phyloP scores from a whole-genome alignment of 2,113 vertebrate species.

The Grantiella picta region DNA sequence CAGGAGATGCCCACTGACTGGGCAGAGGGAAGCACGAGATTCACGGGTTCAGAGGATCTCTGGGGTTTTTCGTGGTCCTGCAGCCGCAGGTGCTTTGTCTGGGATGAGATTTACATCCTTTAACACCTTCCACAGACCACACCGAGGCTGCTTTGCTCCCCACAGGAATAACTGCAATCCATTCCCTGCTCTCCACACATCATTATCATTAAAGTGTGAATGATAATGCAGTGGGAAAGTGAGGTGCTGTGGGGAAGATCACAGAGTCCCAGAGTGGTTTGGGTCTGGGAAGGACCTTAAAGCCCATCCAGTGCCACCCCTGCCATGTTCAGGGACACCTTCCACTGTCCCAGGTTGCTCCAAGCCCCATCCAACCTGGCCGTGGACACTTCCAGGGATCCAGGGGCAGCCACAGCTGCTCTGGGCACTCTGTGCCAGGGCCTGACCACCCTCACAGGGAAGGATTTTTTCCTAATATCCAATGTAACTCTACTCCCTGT shows the following conservation, averaged over 20 bases:
- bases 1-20: not conserved
- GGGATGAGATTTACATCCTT: not conserved
- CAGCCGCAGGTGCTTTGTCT: not conserved
- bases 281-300: not conserved
- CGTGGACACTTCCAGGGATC: not conserved
- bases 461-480: not conserved
- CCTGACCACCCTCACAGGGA: not conserved
- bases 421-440: not conserved
- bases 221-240: not conserved
- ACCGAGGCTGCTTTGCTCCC: not conserved
- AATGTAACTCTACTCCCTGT: not conserved
- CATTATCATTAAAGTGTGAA: not conserved
- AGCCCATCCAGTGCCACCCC: not conserved
- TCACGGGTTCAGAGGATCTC: not conserved
- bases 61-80: not conserved
- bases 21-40: not conserved
- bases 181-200: fast-evolving
- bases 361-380: fast-evolving
- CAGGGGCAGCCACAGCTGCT: not conserved
- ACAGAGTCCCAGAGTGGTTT: not conserved
- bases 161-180: not conserved
- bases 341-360: not conserved
- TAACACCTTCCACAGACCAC: not conserved
- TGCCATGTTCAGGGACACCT: not conserved
- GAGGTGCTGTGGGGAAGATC: not conserved